Conservation (phyloP, 2,113 vertebrate genomes). For the Brachyhypopomus occidentalis region DNA sequence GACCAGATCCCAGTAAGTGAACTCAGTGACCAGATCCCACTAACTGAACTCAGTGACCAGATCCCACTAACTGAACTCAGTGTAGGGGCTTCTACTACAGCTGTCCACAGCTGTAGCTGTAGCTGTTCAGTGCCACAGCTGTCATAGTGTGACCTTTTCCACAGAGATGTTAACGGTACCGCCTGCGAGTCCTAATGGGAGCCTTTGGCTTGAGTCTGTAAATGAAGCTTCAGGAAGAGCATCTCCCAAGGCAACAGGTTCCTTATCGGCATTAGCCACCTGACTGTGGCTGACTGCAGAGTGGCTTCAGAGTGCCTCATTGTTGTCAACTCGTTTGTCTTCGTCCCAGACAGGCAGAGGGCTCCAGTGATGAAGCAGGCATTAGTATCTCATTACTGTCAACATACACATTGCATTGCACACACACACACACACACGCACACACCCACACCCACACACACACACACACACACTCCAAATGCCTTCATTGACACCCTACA, state of each 20-base stretch:
- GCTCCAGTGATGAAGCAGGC: slow-evolving; percentile 57
- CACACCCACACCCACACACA: neutral
- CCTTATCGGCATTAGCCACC: slow-evolving; percentile 1
- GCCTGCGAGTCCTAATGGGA: neutral
- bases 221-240: slow-evolving; percentile 1
- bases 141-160: neutral
- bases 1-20: too few species aligned
- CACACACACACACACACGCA: neutral
- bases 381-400: slow-evolving; percentile 64
- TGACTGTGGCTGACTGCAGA: slow-evolving; percentile 19
- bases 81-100: neutral
- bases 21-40: neutral
- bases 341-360: slow-evolving; percentile 63
- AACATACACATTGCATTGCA: slow-evolving; percentile 35
- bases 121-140: too few species aligned
- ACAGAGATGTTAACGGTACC: neutral
- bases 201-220: neutral
- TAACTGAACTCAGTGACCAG: neutral
- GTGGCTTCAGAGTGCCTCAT: slow-evolving; percentile 58
- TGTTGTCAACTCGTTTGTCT: slow-evolving; percentile 69
- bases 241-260: slow-evolving; percentile 3
- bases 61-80: neutral
- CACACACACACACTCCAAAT: neutral
- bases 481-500: neutral
- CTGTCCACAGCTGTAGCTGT: too few species aligned